Percentiles rank a stretch among this genome's conserved stretches.
Conservation (phyloP, 1,140 invertebrate species). For the Drosophila obscura region DNA sequence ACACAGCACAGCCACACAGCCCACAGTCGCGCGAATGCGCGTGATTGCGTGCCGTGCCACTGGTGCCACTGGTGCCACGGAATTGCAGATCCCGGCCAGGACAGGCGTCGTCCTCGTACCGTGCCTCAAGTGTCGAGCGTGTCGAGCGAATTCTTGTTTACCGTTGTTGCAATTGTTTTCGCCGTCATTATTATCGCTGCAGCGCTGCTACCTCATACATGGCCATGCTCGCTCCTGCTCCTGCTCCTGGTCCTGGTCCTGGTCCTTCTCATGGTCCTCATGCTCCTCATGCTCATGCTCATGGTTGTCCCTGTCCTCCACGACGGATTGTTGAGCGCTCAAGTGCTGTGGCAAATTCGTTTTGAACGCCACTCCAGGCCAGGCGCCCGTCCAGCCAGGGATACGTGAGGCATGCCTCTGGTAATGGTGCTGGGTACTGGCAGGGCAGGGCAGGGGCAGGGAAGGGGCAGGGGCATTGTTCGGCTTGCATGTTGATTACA, state of each 20-base stretch:
- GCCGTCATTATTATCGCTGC: constrained; percentile 76
- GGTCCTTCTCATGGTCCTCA: constrained; percentile 30
- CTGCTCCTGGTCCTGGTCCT: constrained; percentile 27
- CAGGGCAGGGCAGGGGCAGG: neutral
- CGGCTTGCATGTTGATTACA: constrained; percentile 61
- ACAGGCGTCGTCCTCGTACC: constrained; percentile 11
- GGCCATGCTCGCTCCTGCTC: constrained; percentile 5
- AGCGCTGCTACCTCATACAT: constrained; percentile 23
- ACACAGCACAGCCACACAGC: neutral
- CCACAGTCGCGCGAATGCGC: constrained; percentile 30
- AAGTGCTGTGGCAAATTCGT: constrained; percentile 82
- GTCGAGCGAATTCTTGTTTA: constrained; percentile 78
- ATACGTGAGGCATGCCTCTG: constrained; percentile 40
- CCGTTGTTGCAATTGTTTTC: constrained; percentile 79
- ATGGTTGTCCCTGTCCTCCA: constrained; percentile 33
- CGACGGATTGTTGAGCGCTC: constrained; percentile 73
- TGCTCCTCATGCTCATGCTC: constrained; percentile 33
- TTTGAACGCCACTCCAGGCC: constrained; percentile 74
- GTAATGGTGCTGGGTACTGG: constrained; percentile 4
- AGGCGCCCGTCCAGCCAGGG: constrained; percentile 45
- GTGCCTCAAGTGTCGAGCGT: constrained; percentile 67
- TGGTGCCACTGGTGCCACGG: constrained; percentile 30
- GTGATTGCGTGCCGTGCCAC: constrained; percentile 75
- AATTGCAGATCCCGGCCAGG: constrained; percentile 23
- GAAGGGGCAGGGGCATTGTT: constrained; percentile 22